Conservation (phyloP, 2,888 invertebrate genomes). For the Lysandra bellargus region DNA sequence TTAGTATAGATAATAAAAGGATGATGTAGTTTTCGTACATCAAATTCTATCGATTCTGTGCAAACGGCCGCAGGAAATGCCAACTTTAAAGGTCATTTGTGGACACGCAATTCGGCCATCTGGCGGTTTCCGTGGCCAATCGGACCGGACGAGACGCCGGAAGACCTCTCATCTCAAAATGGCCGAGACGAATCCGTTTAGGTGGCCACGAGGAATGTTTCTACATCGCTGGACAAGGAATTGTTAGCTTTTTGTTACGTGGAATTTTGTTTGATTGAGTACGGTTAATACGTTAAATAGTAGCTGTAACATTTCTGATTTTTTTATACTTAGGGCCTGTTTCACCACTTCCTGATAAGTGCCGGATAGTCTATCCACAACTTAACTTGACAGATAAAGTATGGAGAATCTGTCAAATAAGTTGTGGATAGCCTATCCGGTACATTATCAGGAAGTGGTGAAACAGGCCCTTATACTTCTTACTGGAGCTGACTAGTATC, state of each 20-base stretch:
- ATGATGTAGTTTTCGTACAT: not conserved
- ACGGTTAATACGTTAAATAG: not conserved
- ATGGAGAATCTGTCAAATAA: no score
- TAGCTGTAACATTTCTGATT: no score
- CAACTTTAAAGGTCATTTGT: slow-evolving; percentile 6
- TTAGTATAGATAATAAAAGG: not conserved
- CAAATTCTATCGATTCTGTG: not conserved
- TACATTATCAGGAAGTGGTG: no score
- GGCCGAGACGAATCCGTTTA: slow-evolving; percentile 70
- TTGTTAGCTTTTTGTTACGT: slow-evolving; percentile 60
- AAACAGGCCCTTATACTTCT: no score
- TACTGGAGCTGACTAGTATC: no score
- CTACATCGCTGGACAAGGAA: slow-evolving; percentile 69
- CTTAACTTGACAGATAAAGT: no score
- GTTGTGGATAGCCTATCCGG: no score
- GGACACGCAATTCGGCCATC: slow-evolving; percentile 37
- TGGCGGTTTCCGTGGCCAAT: slow-evolving; percentile 44
- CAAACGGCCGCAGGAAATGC: not conserved
- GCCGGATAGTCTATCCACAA: no score
- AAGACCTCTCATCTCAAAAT: slow-evolving; percentile 74
- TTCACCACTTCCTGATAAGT: no score
- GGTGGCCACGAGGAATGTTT: slow-evolving; percentile 66
- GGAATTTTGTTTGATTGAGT: slow-evolving; percentile 62
- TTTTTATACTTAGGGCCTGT: no score
- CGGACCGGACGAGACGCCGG: slow-evolving; percentile 69